These are phyloP conservation scores for Balaeniceps rex DNA, from an alignment of 2,113 vertebrate genomes.

Conservation along the genomic window DNA sequence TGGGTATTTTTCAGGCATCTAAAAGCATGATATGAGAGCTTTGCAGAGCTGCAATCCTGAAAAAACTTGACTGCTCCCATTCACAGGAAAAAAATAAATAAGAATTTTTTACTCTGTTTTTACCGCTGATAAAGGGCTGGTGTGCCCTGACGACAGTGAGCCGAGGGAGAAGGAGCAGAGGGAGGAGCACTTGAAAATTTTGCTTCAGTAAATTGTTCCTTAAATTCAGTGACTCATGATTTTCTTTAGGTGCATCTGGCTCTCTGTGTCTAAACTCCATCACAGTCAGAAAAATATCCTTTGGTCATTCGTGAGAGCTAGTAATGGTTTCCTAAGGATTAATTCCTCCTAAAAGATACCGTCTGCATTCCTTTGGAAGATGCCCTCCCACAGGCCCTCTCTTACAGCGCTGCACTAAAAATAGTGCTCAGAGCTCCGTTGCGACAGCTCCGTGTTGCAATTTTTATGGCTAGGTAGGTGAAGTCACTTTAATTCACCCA, in stretches of 20 bases:
- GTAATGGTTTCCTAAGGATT: conserved; percentile 21
- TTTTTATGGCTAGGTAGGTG: conserved; percentile 33
- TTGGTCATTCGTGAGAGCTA: background rate
- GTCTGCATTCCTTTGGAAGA: conserved; percentile 23
- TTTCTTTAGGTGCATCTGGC: background rate
- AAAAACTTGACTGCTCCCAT: background rate
- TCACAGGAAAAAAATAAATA: background rate
- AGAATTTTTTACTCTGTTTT: background rate
- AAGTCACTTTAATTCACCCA: conserved; percentile 30
- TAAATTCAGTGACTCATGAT: background rate
- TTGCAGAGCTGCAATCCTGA: background rate
- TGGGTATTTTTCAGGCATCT: background rate
- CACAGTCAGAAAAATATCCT: conserved; percentile 6
- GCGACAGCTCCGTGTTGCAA: background rate
- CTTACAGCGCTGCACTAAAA: background rate
- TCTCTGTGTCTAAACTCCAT: background rate
- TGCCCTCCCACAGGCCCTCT: conserved; percentile 37
- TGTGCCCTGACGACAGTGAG: background rate
- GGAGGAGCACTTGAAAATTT: background rate
- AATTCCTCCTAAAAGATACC: background rate
- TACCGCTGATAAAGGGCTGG: background rate
- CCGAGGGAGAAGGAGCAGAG: background rate
- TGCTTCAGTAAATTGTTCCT: background rate
- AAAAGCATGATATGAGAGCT: background rate
- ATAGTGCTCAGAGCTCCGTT: background rate